Evolutionary conservation across 2,797 vertebrate genomes (phyloP).

Genomic region (Apogon talboti): DNA sequence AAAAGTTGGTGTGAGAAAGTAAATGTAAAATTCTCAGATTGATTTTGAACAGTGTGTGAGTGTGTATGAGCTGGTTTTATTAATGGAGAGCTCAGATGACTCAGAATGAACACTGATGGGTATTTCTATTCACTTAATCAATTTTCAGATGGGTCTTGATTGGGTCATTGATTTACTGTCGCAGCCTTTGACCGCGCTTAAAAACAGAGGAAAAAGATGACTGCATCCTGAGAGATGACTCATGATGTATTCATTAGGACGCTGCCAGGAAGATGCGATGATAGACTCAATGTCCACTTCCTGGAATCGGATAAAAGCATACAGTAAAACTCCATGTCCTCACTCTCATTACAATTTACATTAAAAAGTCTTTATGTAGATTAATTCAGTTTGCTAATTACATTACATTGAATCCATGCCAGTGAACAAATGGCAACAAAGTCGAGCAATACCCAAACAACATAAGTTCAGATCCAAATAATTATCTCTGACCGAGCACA

Average conservation of each 20-base stretch:
- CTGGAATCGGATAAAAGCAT: constrained; percentile 42
- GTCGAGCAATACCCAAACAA: too few species aligned
- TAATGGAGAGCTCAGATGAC: too few species aligned
- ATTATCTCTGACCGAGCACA: too few species aligned
- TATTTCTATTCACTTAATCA: neutral
- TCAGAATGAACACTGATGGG: neutral
- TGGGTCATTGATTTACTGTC: neutral
- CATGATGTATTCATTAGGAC: constrained; percentile 46
- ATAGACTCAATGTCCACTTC: constrained; percentile 46
- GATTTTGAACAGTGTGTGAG: too few species aligned
- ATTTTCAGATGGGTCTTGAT: neutral
- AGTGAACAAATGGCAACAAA: too few species aligned
- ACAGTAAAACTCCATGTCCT: constrained; percentile 11
- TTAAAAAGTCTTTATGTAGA: neutral
- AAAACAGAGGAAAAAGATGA: constrained; percentile 9
- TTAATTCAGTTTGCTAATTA: too few species aligned
- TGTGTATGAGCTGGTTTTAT: too few species aligned
- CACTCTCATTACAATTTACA: neutral
- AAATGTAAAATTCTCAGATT: too few species aligned
- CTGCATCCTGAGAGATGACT: constrained; percentile 49
- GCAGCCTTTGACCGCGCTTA: constrained; percentile 3
- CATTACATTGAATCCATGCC: too few species aligned
- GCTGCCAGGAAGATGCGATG: constrained; percentile 55
- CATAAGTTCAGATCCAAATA: too few species aligned
- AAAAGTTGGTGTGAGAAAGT: neutral